phyloP scores from a whole-genome alignment of 1,140 invertebrate genomes.

The Laodelphax striatellus region DNA sequence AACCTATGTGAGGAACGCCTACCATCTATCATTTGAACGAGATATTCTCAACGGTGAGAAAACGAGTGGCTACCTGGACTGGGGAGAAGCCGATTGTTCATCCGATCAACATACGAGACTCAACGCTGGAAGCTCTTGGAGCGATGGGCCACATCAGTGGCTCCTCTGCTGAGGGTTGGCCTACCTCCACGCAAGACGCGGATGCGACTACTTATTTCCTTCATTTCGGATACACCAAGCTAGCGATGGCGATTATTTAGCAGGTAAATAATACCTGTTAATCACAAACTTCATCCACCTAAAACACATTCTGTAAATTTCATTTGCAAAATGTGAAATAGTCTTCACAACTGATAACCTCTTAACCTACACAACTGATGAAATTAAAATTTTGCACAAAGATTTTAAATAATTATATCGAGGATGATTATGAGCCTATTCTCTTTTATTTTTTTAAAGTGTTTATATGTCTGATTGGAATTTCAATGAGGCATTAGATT shows the following conservation, averaged over 20 bases:
- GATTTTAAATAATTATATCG: too few species aligned
- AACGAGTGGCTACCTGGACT: constrained; percentile 91
- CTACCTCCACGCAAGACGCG: constrained; percentile 54
- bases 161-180: constrained; percentile 55
- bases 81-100: constrained; percentile 77
- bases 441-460: too few species aligned
- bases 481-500: too few species aligned
- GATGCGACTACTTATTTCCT: constrained; percentile 62
- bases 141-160: constrained; percentile 70
- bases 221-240: constrained; percentile 72
- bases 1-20: constrained; percentile 78
- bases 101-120: constrained; percentile 71
- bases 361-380: too few species aligned
- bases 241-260: constrained; percentile 58
- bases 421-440: too few species aligned
- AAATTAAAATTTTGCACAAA: too few species aligned
- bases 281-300: too few species aligned
- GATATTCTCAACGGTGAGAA: constrained; percentile 78
- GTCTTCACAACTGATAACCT: too few species aligned
- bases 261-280: too few species aligned
- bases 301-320: too few species aligned
- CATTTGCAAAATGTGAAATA: too few species aligned
- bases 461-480: too few species aligned
- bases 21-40: constrained; percentile 81
- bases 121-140: constrained; percentile 76